Evolutionary conservation across 1,140 invertebrate species (phyloP), one percentile per base, ranked within the genome.

Genomic region (Holotrichia oblita): DNA sequence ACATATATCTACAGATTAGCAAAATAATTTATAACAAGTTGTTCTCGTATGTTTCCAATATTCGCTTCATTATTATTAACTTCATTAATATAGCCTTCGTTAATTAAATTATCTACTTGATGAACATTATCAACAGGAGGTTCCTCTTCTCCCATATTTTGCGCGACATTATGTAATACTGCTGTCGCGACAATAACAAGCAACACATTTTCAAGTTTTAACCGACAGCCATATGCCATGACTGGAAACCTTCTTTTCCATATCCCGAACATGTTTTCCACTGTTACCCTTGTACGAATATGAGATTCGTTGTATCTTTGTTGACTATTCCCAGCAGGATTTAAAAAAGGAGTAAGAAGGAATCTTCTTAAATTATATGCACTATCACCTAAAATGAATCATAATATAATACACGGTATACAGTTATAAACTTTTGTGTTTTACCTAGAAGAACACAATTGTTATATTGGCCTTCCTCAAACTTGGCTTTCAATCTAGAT

Each of bases 161-260:
- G 9, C 22, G 83, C 81, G 79, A 87, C 82, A 81, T 88, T 87
- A 76, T 88, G 86, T 12, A 88, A 75, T 0, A 87, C 84, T 40
- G 79, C 79, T 42, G 75, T 79, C 24, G 81, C 81, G 27, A 85
- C 77, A 72, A 87, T 87, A 6, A 85, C 78, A n/a, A 77, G 3
- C 12, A 86, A 61, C 9, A 75, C 75, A 41, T 22, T 86, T 69
- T 79, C 64, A 0, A 85, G 10, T 79, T 85, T 81, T 9, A 83
- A 61, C 14, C 84, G 55, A 17, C 83, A 79, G 8, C 81, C 81
- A 42, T 81, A 78, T 14, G 78, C 77, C 8, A 86, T 40, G 55
- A 83, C 78, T n/a, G 83, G 80, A 82, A 87, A 87, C n/a, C 82
- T 20, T 75, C 82, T 78, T 78, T 86, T 86, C 83, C 81, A 87